Conservation (phyloP, 2,888 invertebrate genomes). For the Abscondita cerata region DNA sequence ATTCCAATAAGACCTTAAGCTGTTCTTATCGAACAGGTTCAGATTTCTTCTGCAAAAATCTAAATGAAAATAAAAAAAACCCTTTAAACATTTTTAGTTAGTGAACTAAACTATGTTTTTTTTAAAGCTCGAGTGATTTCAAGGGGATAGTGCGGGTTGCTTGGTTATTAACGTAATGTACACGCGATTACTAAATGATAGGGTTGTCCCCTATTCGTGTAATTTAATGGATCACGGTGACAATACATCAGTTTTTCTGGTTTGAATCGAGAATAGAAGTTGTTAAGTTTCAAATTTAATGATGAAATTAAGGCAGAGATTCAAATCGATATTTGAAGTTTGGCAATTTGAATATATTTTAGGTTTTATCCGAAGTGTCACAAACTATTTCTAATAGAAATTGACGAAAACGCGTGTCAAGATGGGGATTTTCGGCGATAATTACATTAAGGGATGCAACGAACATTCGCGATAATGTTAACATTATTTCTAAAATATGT, state of each 20-base stretch:
- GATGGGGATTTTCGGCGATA: slow-evolving; percentile 25
- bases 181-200: slow-evolving; percentile 45
- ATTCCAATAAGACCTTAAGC: slow-evolving; percentile 29
- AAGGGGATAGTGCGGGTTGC: slow-evolving; percentile 16
- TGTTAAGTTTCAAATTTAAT: too few species aligned
- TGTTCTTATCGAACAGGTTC: slow-evolving; percentile 26
- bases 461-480: slow-evolving; percentile 19
- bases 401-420: slow-evolving; percentile 29
- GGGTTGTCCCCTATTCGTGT: slow-evolving; percentile 42
- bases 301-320: too few species aligned
- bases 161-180: slow-evolving; percentile 41
- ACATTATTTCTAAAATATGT: slow-evolving; percentile 11
- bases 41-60: slow-evolving; percentile 17
- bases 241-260: slow-evolving; percentile 14
- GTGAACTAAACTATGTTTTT: not conserved
- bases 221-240: slow-evolving; percentile 32
- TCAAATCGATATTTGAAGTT: slow-evolving; percentile 26
- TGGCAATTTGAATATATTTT: slow-evolving; percentile 23
- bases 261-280: not conserved
- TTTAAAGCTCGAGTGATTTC: not conserved
- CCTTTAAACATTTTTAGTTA: not conserved
- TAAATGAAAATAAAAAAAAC: slow-evolving; percentile 1
- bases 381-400: slow-evolving; percentile 25
- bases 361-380: slow-evolving; percentile 25
- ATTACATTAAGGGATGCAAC: slow-evolving; percentile 27